These are phyloP conservation scores for Andrena trimmerana DNA, from an alignment of 2,888 invertebrate species.

Conservation along the genomic window DNA sequence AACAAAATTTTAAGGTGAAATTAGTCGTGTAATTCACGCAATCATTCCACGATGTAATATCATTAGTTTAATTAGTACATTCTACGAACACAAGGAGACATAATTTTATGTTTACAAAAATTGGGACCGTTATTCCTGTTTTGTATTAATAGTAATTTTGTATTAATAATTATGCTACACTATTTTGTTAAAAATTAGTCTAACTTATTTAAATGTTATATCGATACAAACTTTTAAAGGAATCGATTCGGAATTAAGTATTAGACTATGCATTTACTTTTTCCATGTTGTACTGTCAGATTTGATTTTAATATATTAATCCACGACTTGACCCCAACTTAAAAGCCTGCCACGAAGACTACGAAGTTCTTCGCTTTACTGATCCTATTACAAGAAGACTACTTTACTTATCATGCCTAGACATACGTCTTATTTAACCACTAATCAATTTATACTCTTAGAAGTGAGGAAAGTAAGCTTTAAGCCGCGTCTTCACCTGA, in stretches of 20 bases:
- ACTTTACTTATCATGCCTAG: slow-evolving; percentile 26
- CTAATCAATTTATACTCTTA: slow-evolving; percentile 4
- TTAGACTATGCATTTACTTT: not conserved
- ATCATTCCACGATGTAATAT: no score
- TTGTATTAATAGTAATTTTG: no score
- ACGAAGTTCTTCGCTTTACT: slow-evolving; percentile 42
- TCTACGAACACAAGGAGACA: no score
- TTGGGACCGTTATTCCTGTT: no score
- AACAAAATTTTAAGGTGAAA: no score
- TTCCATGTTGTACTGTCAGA: slow-evolving; percentile 19
- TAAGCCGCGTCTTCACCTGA: not conserved
- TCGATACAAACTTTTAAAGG: not conserved
- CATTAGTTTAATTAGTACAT: no score
- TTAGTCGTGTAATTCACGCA: no score
- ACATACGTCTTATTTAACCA: slow-evolving; percentile 1
- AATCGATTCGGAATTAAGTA: not conserved
- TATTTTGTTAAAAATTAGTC: no score
- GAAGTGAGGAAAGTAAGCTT: not conserved
- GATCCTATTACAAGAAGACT: slow-evolving; percentile 58
- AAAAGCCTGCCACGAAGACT: slow-evolving; percentile 36
- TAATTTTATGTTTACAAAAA: no score
- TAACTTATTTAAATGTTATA: not conserved
- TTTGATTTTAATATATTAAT: slow-evolving; percentile 35
- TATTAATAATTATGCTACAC: no score
- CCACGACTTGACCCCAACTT: slow-evolving; percentile 22